Conservation (phyloP, 1,140 invertebrate species). For the Heliconius eleuchia region DNA sequence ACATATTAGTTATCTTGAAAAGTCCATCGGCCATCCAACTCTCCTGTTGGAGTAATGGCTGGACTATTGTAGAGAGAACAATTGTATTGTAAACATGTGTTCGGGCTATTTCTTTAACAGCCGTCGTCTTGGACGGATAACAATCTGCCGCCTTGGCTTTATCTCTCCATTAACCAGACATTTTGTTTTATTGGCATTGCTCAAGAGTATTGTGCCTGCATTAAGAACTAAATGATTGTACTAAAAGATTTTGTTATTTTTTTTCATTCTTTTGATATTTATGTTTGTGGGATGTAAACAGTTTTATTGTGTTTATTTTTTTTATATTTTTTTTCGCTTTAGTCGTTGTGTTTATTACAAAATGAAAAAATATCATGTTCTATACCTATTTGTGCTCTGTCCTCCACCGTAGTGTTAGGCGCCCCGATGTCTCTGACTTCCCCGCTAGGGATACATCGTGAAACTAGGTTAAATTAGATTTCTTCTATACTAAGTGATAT, state of each 20-base stretch:
- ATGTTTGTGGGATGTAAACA: neutral
- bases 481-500: too few species aligned
- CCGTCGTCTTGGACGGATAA: neutral
- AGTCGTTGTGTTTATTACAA: neutral
- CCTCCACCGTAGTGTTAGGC: too few species aligned
- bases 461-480: too few species aligned
- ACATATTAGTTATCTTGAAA: neutral
- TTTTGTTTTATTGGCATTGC: slow-evolving; percentile 3
- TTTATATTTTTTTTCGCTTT: neutral
- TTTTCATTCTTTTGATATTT: neutral
- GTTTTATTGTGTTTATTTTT: neutral
- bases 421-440: too few species aligned
- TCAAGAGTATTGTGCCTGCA: neutral
- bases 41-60: neutral
- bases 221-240: neutral
- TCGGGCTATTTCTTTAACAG: neutral
- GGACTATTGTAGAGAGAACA: neutral
- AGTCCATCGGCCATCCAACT: neutral
- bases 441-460: too few species aligned
- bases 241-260: neutral
- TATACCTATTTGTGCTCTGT: too few species aligned
- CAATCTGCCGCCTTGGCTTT: neutral
- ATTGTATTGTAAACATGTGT: slow-evolving; percentile 1
- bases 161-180: neutral
- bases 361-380: too few species aligned